phyloP scores from a whole-genome alignment of 1,140 invertebrate species.

The Drosophila sp. region DNA sequence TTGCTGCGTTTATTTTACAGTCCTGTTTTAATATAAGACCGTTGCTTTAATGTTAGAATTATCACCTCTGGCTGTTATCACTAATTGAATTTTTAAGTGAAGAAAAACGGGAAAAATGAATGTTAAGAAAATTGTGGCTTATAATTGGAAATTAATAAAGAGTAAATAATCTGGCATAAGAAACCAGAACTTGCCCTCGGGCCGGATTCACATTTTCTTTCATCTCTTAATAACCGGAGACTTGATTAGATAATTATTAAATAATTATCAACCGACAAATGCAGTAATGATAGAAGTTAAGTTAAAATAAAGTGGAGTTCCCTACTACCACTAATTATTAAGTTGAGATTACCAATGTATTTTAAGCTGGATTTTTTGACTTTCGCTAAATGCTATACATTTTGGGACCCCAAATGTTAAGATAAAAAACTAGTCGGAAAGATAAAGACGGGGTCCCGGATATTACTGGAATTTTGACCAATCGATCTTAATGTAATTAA shows the following conservation, averaged over 20 bases:
- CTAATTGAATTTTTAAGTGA: conserved; percentile 24
- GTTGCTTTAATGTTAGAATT: conserved; percentile 3
- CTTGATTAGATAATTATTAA: conserved; percentile 37
- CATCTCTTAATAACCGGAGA: conserved; percentile 20
- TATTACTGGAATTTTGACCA: no score
- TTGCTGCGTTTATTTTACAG: neutral
- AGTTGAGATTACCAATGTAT: no score
- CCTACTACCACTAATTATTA: no score
- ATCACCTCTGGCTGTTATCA: conserved; percentile 10
- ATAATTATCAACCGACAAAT: conserved; percentile 43
- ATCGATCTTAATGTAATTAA: no score
- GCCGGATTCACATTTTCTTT: conserved; percentile 29
- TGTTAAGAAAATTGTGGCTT: conserved; percentile 1
- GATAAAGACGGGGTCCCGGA: no score
- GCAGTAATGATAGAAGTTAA: conserved; percentile 28
- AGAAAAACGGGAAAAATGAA: conserved; percentile 2
- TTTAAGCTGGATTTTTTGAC: no score
- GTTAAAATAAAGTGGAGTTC: neutral
- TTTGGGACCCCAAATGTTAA: no score
- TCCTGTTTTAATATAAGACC: neutral
- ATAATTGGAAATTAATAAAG: conserved; percentile 29
- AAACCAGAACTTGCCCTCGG: neutral
- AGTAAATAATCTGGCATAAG: neutral
- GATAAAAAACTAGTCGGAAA: no score
- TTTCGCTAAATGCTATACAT: no score